Base-by-base conservation (phyloP, 1,140 invertebrate genomes). In the Drosophila pallidifrons region DNA sequence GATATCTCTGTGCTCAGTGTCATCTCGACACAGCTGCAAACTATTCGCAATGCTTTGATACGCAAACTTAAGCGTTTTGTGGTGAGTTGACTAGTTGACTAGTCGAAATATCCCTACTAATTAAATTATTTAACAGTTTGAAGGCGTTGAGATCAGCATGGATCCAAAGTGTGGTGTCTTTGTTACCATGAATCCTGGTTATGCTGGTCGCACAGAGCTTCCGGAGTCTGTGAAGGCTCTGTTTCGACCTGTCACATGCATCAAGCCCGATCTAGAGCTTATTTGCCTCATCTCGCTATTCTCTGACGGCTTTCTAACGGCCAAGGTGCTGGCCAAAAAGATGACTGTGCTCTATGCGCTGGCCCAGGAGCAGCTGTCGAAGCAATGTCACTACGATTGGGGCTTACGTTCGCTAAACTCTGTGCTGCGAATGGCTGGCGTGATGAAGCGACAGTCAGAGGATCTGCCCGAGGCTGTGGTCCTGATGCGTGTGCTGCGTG, bases 361-460 rank as follows among this genome's bases (percentile, higher is more conserved):
- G 51, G 96, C 97, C 0, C 94, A 95, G 51, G 96, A 98, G 81
- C 97, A 98, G 90, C 93, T 99, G 38, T 98, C 97, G 5, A 98
- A 98, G 92, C 97, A 98, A 91, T 96, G 95, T 38, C 98, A 99
- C 92, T 99, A 99, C 91, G 97, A 99, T 89, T 99, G 98, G 95
- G 97, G 98, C n/a, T 91, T 98, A 58, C 94, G 97, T 64, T 97
- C 97, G 6, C 92, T 98, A 1, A 98, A 97, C 81, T 96, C 97
- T 0, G 97, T 98, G 4, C 93, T 98, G 3, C 95, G 97, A 5
- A 98, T 98, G 96, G 97, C 97, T 1, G 97, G 97, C 6, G 96
- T 97, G 25, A 93, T 98, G 80, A 97, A 97, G 83, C 93, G 97
- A 75, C 95, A 95, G 41, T 95, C 96, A 8, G 94, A 95, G 4